phyloP scores from a whole-genome alignment of 2,113 vertebrate genomes.

The Phyllostomus discolor region DNA sequence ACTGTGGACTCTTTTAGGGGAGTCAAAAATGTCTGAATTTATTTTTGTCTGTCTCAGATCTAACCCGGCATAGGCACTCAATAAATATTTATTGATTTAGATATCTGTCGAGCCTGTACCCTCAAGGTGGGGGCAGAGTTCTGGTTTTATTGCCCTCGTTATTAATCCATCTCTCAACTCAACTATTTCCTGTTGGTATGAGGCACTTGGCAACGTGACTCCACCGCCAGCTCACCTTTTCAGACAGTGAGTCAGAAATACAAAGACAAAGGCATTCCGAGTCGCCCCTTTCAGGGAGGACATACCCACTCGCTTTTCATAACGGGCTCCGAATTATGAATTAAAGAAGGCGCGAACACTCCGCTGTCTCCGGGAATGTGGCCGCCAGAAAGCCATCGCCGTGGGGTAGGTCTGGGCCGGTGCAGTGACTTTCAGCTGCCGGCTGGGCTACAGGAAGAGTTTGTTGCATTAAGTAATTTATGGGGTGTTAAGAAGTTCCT shows the following conservation, averaged over 20 bases:
- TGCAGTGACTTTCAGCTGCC: conserved; percentile 43
- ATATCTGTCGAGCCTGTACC: neutral
- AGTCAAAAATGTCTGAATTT: neutral
- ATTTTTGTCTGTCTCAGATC: neutral
- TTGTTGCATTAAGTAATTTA: conserved; percentile 86
- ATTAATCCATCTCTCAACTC: neutral
- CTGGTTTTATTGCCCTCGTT: neutral
- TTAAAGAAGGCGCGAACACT: conserved; percentile 10
- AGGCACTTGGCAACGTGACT: neutral
- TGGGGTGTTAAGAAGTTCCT: conserved; percentile 88
- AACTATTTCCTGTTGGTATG: neutral
- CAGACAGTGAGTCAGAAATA: neutral
- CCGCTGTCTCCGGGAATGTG: conserved; percentile 43
- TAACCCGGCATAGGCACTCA: neutral
- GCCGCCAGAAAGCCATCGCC: conserved; percentile 27
- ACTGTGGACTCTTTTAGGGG: neutral
- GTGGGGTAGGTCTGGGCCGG: conserved; percentile 53
- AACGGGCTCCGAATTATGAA: neutral
- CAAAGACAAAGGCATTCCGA: conserved; percentile 24
- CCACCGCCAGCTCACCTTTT: neutral
- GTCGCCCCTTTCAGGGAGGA: neutral
- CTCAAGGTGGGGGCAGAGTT: neutral
- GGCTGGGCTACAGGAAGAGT: conserved; percentile 83
- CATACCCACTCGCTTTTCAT: neutral
- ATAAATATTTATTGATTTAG: conserved; percentile 8